These are phyloP conservation scores for Triops longicaudatus DNA, from an alignment of 1,140 invertebrate genomes.

Conservation along the genomic window DNA sequence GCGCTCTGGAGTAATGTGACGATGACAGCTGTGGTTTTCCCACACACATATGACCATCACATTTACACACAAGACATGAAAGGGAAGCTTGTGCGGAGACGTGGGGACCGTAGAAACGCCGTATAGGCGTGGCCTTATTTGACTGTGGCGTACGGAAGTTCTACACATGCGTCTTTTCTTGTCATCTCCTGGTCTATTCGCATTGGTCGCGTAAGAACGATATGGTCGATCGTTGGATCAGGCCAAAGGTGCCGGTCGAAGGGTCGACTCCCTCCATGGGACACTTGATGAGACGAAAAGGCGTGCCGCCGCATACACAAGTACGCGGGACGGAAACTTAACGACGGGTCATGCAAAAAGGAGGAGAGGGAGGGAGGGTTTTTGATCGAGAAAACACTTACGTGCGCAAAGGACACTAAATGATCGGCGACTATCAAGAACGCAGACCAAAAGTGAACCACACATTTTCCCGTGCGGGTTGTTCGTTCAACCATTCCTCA, in stretches of 20 bases:
- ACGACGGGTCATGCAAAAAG: background rate
- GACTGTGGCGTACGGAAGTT: background rate
- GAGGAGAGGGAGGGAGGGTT: background rate
- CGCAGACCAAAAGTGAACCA: background rate
- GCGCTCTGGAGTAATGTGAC: background rate
- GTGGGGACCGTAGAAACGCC: background rate
- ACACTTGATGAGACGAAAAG: background rate
- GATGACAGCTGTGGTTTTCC: background rate
- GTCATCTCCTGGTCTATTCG: background rate
- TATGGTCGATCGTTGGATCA: slow-evolving; percentile 5
- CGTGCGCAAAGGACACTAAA: background rate
- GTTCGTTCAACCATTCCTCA: background rate
- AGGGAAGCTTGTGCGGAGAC: background rate
- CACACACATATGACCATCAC: background rate
- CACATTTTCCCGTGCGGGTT: background rate
- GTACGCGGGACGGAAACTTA: background rate
- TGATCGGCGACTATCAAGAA: background rate
- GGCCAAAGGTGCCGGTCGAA: slow-evolving; percentile 7
- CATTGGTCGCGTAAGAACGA: background rate
- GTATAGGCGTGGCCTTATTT: background rate
- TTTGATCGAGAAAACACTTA: slow-evolving; percentile 10
- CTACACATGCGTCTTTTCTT: slow-evolving; percentile 11
- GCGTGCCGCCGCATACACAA: background rate
- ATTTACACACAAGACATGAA: background rate
- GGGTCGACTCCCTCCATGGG: background rate